phyloP scores from a whole-genome alignment of 2,113 vertebrate genomes.

The Thunnus thynnus region DNA sequence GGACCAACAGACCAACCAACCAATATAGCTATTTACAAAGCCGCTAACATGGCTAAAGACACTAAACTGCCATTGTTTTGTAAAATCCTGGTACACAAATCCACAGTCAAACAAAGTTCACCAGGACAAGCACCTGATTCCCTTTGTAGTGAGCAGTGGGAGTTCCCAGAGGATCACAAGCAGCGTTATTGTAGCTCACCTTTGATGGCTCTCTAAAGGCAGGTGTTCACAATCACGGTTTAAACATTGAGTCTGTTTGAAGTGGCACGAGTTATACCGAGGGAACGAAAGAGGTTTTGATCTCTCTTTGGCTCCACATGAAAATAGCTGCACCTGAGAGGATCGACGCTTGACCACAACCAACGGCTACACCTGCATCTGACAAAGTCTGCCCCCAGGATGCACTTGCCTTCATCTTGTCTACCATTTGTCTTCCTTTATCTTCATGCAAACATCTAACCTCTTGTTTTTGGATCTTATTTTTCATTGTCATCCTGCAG shows the following conservation, averaged over 20 bases:
- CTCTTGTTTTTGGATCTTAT: neutral
- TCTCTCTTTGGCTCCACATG: constrained; percentile 60
- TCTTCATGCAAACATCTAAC: neutral
- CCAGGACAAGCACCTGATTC: constrained; percentile 16
- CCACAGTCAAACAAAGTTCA: constrained; percentile 61
- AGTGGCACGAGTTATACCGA: constrained; percentile 56
- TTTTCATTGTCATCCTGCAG: neutral
- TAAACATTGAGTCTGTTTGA: constrained; percentile 68
- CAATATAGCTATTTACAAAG: too few species aligned
- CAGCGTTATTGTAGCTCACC: constrained; percentile 41
- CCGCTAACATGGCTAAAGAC: too few species aligned
- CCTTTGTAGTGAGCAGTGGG: constrained; percentile 47
- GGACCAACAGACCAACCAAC: too few species aligned
- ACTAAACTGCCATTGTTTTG: neutral
- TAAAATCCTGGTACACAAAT: constrained; percentile 12
- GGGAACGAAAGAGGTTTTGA: constrained; percentile 59
- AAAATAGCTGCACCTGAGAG: constrained; percentile 63
- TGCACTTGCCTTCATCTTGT: neutral
- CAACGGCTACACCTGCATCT: constrained; percentile 47
- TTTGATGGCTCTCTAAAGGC: constrained; percentile 65
- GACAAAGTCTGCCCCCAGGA: constrained; percentile 25
- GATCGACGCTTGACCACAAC: constrained; percentile 48
- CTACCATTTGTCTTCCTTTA: neutral
- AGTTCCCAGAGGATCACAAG: constrained; percentile 42
- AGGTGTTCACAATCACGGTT: constrained; percentile 72